phyloP scores from a whole-genome alignment of 2,113 vertebrate species.

The Limanda limanda region DNA sequence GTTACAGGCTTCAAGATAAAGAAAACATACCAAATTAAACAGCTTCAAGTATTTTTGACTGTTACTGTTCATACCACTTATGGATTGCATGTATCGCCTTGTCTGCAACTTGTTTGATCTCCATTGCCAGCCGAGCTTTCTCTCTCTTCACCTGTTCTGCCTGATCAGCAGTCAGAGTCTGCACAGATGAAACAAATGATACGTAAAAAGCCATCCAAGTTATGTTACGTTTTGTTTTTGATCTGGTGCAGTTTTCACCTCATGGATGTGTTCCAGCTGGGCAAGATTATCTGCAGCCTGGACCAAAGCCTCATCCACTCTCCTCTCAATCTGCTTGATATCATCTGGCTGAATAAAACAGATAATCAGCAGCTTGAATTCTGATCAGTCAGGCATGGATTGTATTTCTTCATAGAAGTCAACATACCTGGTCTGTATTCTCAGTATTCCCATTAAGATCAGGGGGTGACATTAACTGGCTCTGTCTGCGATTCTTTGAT shows the following conservation, averaged over 20 bases:
- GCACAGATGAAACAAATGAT: background rate
- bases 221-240: too few species aligned
- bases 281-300: slow-evolving; percentile 64
- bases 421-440: slow-evolving; percentile 39
- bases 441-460: background rate
- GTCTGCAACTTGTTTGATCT: slow-evolving; percentile 62
- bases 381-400: background rate
- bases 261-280: slow-evolving; percentile 60
- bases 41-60: background rate
- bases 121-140: slow-evolving; percentile 55
- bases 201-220: too few species aligned
- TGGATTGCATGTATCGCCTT: slow-evolving; percentile 50
- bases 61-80: slow-evolving; percentile 65
- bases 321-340: slow-evolving; percentile 37
- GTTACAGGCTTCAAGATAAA: background rate
- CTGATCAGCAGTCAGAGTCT: slow-evolving; percentile 66
- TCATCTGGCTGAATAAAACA: slow-evolving; percentile 16
- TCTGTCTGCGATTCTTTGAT: slow-evolving; percentile 8
- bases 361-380: background rate
- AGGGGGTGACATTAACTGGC: background rate
- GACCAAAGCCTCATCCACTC: slow-evolving; percentile 67
- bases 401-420: background rate
- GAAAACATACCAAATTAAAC: background rate
- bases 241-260: slow-evolving; percentile 59
- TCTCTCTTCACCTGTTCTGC: slow-evolving; percentile 59